Conservation (phyloP, 1,140 invertebrate species). For the Drosophila navojoa region DNA sequence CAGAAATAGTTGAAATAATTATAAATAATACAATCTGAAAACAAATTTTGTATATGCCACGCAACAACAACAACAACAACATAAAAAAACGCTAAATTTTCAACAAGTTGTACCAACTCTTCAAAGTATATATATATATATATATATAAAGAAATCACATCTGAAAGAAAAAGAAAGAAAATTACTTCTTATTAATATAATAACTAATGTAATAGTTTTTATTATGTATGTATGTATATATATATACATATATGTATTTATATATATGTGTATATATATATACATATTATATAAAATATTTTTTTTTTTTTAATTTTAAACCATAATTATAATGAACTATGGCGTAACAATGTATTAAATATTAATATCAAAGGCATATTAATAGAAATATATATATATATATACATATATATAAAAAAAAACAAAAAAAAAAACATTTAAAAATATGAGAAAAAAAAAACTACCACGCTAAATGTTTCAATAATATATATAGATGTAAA, state of each 20-base stretch:
- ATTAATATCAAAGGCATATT: constrained; percentile 73
- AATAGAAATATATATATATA: constrained; percentile 68
- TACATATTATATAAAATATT: constrained; percentile 42
- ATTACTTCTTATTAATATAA: constrained; percentile 68
- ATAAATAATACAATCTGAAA: constrained; percentile 21
- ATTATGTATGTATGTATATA: constrained; percentile 50
- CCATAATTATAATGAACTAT: constrained; percentile 70
- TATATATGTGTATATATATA: constrained; percentile 15
- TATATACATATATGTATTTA: constrained; percentile 30
- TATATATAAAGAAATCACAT: constrained; percentile 20
- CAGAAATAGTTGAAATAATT: constrained; percentile 38
- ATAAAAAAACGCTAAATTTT: constrained; percentile 26
- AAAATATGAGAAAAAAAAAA: constrained; percentile 35
- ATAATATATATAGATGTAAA: constrained; percentile 72
- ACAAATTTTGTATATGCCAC: constrained; percentile 26
- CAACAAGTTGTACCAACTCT: constrained; percentile 42
- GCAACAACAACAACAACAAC: constrained; percentile 11
- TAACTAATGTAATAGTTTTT: constrained; percentile 76
- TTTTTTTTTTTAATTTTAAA: constrained; percentile 71
- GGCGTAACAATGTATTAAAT: constrained; percentile 72
- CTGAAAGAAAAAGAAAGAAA: constrained; percentile 35
- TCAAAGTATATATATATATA: constrained; percentile 15
- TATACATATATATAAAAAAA: constrained; percentile 38
- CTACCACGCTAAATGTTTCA: constrained; percentile 73
- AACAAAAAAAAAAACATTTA: constrained; percentile 39